phyloP scores from a whole-genome alignment of 2,888 invertebrate genomes.

The Suillia variegata region DNA sequence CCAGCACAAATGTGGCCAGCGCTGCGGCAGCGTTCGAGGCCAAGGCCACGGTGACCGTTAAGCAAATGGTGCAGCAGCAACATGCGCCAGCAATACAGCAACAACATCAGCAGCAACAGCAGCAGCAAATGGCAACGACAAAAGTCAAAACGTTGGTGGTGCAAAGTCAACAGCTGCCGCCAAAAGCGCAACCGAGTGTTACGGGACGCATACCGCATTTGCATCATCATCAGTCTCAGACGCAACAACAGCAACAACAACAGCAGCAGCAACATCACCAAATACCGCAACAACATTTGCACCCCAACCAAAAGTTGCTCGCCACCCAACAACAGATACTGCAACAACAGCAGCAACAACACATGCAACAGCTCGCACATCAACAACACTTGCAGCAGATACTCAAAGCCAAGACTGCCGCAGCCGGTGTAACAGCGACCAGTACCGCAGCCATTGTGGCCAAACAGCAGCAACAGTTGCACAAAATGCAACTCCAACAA shows the following conservation, averaged over 20 bases:
- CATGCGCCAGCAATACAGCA: conserved; percentile 53
- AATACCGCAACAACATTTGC: conserved; percentile 42
- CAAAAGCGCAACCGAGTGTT: conserved; percentile 30
- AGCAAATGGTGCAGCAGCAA: conserved; percentile 55
- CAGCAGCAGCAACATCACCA: conserved; percentile 31
- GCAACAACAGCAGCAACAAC: conserved; percentile 19
- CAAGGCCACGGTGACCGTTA: conserved; percentile 46
- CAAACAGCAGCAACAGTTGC: conserved; percentile 51
- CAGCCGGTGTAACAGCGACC: conserved; percentile 43
- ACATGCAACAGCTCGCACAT: conserved; percentile 45
- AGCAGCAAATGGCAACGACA: conserved; percentile 46
- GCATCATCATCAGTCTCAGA: conserved; percentile 38
- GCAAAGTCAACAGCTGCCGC: conserved; percentile 30
- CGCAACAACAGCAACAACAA: conserved; percentile 32
- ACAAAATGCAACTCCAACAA: no score
- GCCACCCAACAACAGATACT: conserved; percentile 52
- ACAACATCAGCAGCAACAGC: conserved; percentile 59
- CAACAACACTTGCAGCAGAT: conserved; percentile 57
- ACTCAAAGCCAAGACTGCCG: conserved; percentile 53
- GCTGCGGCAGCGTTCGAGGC: conserved; percentile 46
- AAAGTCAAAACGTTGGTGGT: conserved; percentile 27
- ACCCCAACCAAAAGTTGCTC: conserved; percentile 54
- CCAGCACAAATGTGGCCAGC: conserved; percentile 36
- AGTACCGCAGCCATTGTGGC: conserved; percentile 53
- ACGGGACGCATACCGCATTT: conserved; percentile 46